These are phyloP conservation scores for Pseudomyrmex gracilis DNA, from an alignment of 1,140 invertebrate genomes.

Conservation along the genomic window DNA sequence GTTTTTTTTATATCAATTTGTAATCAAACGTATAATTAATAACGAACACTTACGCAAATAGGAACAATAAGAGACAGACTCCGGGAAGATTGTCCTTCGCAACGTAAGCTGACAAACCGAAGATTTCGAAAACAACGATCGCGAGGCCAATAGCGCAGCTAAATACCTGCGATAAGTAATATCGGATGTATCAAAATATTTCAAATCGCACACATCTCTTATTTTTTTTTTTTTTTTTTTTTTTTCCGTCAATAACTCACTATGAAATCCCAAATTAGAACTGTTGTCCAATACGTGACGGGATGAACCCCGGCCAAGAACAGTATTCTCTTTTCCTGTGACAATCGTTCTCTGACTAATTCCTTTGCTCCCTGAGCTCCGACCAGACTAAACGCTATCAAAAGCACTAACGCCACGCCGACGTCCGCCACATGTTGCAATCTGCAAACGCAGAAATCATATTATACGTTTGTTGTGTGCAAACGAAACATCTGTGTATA, in stretches of 20 bases:
- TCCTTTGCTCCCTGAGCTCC: slow-evolving; percentile 87
- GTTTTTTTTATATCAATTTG: slow-evolving; percentile 5
- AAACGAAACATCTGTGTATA: no score
- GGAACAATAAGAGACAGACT: slow-evolving; percentile 86
- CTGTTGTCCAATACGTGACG: slow-evolving; percentile 87
- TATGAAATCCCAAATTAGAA: slow-evolving; percentile 87
- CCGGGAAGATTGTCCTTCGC: slow-evolving; percentile 87
- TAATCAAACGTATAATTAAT: background rate
- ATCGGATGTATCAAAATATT: background rate
- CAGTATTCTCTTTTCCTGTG: slow-evolving; percentile 88
- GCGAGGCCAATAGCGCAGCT: slow-evolving; percentile 86
- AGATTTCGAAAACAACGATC: slow-evolving; percentile 86
- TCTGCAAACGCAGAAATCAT: slow-evolving; percentile 76
- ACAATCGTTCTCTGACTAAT: slow-evolving; percentile 86
- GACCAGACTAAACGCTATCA: slow-evolving; percentile 88
- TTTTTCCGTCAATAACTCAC: slow-evolving; percentile 78
- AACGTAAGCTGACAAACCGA: slow-evolving; percentile 88
- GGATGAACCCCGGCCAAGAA: slow-evolving; percentile 87
- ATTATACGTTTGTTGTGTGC: no score
- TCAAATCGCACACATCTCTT: no score
- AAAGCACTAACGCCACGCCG: slow-evolving; percentile 88
- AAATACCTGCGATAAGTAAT: slow-evolving; percentile 80
- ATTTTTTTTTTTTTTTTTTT: no score
- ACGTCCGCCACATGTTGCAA: slow-evolving; percentile 89
- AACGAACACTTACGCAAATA: slow-evolving; percentile 86